Conservation (phyloP, 53 echinoderm and acorn worm genomes). For the Pentamera pediparva region DNA sequence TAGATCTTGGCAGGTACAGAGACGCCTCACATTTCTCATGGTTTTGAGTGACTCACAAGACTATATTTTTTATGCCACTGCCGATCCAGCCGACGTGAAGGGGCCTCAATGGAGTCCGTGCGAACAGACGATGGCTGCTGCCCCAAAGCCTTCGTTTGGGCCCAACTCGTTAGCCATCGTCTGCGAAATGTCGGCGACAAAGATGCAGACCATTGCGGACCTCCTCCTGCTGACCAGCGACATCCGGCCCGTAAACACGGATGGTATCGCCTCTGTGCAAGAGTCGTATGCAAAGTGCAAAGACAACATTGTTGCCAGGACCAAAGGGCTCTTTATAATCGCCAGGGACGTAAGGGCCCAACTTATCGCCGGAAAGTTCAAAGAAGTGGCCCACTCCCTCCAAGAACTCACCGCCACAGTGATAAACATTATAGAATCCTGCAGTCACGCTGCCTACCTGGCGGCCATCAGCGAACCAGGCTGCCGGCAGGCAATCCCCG, state of each 20-base stretch:
- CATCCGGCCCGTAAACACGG: constrained; percentile 92
- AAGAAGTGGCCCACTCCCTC: constrained; percentile 63
- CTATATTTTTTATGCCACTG: no score
- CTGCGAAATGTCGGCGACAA: constrained; percentile 78
- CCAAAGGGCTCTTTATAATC: constrained; percentile 83
- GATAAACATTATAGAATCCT: constrained; percentile 84
- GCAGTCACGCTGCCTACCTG: constrained; percentile 86
- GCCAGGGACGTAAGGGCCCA: constrained; percentile 80
- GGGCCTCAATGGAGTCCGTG: constrained; percentile 30
- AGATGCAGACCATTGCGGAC: constrained; percentile 92
- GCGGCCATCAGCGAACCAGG: constrained; percentile 82
- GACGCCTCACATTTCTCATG: no score
- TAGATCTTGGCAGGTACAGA: no score
- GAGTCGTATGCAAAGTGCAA: constrained; percentile 95
- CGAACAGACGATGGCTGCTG: constrained; percentile 62
- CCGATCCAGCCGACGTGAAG: constrained; percentile 9
- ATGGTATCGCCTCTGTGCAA: constrained; percentile 68
- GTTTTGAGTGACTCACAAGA: constrained; percentile 4
- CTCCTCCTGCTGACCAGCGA: constrained; percentile 88
- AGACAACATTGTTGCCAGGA: constrained; percentile 84
- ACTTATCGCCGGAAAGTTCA: constrained; percentile 52
- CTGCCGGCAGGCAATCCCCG: constrained; percentile 80
- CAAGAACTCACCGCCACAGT: constrained; percentile 70
- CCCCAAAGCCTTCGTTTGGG: constrained; percentile 70
- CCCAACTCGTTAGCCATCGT: constrained; percentile 73